These are phyloP conservation scores for Sebastes matsubarae DNA, from an alignment of 2,797 vertebrate genomes.

Conservation along the genomic window DNA sequence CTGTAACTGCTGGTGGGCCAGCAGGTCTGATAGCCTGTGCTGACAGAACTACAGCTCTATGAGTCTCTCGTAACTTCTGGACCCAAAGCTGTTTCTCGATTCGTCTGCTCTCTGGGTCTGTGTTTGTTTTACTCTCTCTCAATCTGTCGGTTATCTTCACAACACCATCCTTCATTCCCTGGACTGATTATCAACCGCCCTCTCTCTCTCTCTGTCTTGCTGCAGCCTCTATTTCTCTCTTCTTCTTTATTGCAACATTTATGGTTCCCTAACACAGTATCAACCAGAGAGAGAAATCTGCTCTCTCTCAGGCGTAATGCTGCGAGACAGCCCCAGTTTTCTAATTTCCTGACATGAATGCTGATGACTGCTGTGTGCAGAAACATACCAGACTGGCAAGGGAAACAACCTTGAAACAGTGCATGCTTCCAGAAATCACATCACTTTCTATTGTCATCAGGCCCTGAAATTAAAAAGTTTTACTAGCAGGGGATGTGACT, in stretches of 20 bases:
- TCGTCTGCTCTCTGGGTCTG: slow-evolving; percentile 2
- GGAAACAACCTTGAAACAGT: slow-evolving; percentile 42
- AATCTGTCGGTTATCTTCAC: not conserved
- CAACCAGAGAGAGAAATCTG: slow-evolving; percentile 40
- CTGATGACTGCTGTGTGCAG: slow-evolving; percentile 52
- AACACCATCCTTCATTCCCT: slow-evolving; percentile 2
- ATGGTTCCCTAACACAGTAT: slow-evolving; percentile 7
- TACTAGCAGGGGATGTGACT: slow-evolving; percentile 7
- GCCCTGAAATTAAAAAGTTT: slow-evolving; percentile 26
- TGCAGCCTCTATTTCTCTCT: not conserved
- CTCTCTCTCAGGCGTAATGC: slow-evolving; percentile 43
- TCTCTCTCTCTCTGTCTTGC: not conserved
- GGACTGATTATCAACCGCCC: not conserved
- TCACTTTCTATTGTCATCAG: slow-evolving; percentile 30
- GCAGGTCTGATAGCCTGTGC: slow-evolving; percentile 16
- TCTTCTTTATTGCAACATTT: slow-evolving; percentile 26
- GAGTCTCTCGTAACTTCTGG: slow-evolving; percentile 15
- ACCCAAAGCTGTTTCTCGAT: slow-evolving; percentile 12
- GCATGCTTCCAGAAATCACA: slow-evolving; percentile 42
- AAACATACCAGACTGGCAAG: slow-evolving; percentile 12
- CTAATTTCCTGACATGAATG: slow-evolving; percentile 69
- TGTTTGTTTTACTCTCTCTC: slow-evolving; percentile 26
- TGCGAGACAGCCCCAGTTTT: slow-evolving; percentile 43
- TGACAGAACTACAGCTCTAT: slow-evolving; percentile 26
- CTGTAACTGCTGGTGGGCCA: slow-evolving; percentile 40